A percentile compares a stretch with the other conserved stretches of the same genome.
phyloP scores from a whole-genome alignment of 2,113 vertebrate species.

The Apodemus sylvaticus region DNA sequence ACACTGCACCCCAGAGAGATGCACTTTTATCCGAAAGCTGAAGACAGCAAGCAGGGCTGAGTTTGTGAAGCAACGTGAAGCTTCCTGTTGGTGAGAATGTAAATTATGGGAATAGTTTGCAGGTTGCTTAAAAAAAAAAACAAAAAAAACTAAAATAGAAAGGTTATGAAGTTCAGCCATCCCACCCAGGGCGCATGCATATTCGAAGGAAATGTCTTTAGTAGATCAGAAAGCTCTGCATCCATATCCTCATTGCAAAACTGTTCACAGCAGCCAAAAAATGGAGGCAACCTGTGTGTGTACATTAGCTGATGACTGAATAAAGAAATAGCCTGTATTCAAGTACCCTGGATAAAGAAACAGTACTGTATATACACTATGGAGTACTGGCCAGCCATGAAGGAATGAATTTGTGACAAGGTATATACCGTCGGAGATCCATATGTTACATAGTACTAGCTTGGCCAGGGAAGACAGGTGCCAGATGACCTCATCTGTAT shows the following conservation, averaged over 20 bases:
- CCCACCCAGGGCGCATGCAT: neutral
- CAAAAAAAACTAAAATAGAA: neutral
- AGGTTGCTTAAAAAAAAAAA: neutral
- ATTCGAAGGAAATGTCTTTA: neutral
- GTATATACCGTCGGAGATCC: neutral
- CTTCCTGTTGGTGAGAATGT: neutral
- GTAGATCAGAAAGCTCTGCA: neutral
- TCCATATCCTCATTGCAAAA: neutral
- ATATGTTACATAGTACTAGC: neutral
- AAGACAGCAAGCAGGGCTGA: neutral
- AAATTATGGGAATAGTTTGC: neutral
- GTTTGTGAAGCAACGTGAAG: neutral
- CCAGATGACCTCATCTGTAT: accelerated
- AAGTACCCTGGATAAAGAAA: neutral
- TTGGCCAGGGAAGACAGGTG: neutral
- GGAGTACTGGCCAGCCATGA: neutral
- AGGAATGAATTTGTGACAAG: neutral
- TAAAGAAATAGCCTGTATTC: neutral
- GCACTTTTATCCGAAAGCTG: neutral
- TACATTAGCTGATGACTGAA: neutral
- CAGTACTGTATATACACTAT: neutral
- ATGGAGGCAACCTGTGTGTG: neutral
- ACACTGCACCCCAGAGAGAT: neutral
- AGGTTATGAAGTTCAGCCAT: neutral
- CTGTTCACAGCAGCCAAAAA: neutral